phyloP scores from a whole-genome alignment of 2,888 invertebrate species.

The Lissocephala sabroskyi region DNA sequence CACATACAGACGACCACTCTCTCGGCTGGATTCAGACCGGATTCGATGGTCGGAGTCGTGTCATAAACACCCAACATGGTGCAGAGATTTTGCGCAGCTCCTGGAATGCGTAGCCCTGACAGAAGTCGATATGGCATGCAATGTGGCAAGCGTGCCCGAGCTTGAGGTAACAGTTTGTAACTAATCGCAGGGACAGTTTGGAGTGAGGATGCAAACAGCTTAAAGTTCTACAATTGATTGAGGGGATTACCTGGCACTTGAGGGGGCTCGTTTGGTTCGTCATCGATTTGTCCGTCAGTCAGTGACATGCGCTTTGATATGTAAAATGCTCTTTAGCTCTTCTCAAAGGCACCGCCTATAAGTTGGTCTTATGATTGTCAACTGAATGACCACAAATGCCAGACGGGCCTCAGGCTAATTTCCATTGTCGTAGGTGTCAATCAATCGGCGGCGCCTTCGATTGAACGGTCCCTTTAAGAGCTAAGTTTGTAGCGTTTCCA shows the following conservation, averaged over 20 bases:
- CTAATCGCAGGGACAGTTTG: conserved; percentile 54
- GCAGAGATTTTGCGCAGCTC: conserved; percentile 69
- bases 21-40: too few relatives aligned
- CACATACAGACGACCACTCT: too few relatives aligned
- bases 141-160: conserved; percentile 10
- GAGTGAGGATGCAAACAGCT: conserved; percentile 40
- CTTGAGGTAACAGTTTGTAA: conserved; percentile 48
- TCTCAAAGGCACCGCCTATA: conserved; percentile 47
- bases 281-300: neutral
- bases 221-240: too few relatives aligned
- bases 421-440: conserved; percentile 57
- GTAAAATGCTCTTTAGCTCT: conserved; percentile 50
- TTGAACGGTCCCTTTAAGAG: neutral
- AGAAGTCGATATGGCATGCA: conserved; percentile 15
- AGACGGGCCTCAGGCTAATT: conserved; percentile 9
- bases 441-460: conserved; percentile 30
- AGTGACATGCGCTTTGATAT: conserved; percentile 42
- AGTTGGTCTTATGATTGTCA: neutral
- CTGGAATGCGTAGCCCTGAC: conserved; percentile 66
- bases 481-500: conserved; percentile 42
- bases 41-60: too few relatives aligned
- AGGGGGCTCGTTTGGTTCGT: too few relatives aligned
- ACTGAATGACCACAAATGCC: neutral
- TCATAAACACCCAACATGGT: conserved; percentile 61
- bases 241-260: too few relatives aligned